phyloP scores from a whole-genome alignment of 1,140 invertebrate species.

The Nilaparvata lugens region DNA sequence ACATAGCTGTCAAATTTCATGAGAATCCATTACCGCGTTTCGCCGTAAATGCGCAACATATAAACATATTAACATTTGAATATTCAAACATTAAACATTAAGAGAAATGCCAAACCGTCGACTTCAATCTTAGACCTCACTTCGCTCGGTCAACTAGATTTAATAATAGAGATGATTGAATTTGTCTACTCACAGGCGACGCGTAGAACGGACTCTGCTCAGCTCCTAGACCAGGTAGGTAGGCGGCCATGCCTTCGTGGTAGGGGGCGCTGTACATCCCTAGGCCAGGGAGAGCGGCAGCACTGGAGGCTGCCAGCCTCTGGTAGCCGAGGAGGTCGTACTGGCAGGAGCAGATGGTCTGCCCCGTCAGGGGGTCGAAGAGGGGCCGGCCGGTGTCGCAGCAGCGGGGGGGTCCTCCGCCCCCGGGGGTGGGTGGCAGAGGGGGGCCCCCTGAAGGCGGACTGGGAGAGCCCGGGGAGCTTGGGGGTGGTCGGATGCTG shows the following conservation, averaged over 20 bases:
- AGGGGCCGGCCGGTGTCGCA: slow-evolving; percentile 86
- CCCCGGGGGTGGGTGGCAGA: slow-evolving; percentile 27
- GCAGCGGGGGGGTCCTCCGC: slow-evolving; percentile 48
- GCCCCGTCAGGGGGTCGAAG: slow-evolving; percentile 84
- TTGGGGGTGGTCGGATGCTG: slow-evolving; percentile 4
- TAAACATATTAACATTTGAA: too few relatives aligned
- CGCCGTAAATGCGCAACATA: too few relatives aligned
- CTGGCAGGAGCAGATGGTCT: slow-evolving; percentile 88
- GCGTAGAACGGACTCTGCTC: slow-evolving; percentile 76
- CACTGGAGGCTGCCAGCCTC: slow-evolving; percentile 40
- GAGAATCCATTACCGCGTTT: too few relatives aligned
- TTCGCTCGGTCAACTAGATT: too few relatives aligned
- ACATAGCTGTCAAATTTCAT: too few relatives aligned
- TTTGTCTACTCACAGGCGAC: slow-evolving; percentile 56
- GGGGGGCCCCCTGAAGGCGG: background rate
- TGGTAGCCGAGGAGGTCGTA: slow-evolving; percentile 43
- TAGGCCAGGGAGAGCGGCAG: slow-evolving; percentile 71
- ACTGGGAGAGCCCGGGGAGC: slow-evolving; percentile 5
- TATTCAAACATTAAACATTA: too few relatives aligned
- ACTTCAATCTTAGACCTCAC: too few relatives aligned
- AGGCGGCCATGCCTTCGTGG: slow-evolving; percentile 62
- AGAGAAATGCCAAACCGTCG: too few relatives aligned
- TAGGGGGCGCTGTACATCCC: slow-evolving; percentile 57
- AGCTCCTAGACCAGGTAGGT: slow-evolving; percentile 66
- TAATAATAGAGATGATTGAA: background rate